Evolutionary conservation across 2,888 invertebrate genomes (phyloP).

Genomic region (Oligia latruncula): DNA sequence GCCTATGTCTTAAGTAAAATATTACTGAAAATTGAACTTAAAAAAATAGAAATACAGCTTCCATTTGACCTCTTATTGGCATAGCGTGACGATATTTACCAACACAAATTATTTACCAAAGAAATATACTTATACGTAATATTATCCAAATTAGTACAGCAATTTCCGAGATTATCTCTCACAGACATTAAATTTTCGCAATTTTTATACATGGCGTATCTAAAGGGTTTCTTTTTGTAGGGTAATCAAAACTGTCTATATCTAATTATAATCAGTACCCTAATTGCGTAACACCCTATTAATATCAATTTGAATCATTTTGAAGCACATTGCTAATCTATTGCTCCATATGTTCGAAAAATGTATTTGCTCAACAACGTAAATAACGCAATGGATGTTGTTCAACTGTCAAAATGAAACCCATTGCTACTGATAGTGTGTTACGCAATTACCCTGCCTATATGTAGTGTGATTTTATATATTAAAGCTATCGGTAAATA

Average conservation of each 20-base stretch:
- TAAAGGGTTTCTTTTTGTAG: constrained; percentile 35
- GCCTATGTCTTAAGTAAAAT: neutral
- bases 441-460: no score
- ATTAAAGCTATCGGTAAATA: constrained; percentile 81
- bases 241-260: constrained; percentile 7
- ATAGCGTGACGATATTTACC: constrained; percentile 59
- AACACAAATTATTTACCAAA: constrained; percentile 48
- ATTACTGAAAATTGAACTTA: neutral
- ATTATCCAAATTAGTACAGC: constrained; percentile 62
- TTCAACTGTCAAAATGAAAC: no score
- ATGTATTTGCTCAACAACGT: no score
- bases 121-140: constrained; percentile 41
- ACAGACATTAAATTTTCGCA: constrained; percentile 26
- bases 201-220: constrained; percentile 50
- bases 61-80: constrained; percentile 34
- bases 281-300: no score
- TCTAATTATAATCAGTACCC: constrained; percentile 1
- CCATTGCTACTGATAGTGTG: no score
- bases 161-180: constrained; percentile 53
- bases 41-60: constrained; percentile 8
- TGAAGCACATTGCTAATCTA: no score
- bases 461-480: constrained; percentile 48
- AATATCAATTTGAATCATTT: no score
- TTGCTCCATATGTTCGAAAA: no score
- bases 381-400: no score